Evolutionary conservation across 1,140 invertebrate species (phyloP).

Genomic region (Belonocnema kinseyi): DNA sequence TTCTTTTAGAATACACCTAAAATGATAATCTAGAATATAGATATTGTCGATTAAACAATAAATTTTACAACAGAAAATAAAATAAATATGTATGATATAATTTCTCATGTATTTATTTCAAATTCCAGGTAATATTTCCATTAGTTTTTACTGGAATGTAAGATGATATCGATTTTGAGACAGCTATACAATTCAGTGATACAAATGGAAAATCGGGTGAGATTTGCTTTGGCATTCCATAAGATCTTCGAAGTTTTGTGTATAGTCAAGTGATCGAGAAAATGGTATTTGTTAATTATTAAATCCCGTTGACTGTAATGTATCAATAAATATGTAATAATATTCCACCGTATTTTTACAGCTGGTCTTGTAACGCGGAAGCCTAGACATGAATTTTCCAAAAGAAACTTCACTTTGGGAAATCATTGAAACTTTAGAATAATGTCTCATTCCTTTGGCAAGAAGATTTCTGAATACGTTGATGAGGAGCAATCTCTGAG

Average conservation of each 20-base stretch:
- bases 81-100: no score
- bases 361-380: conserved; percentile 89
- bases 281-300: conserved; percentile 87
- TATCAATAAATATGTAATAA: no score
- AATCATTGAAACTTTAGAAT: no score
- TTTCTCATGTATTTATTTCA: conserved; percentile 29
- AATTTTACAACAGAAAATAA: background rate
- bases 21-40: no score
- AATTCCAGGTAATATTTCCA: conserved; percentile 87
- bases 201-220: conserved; percentile 87
- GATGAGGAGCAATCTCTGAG: no score
- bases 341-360: conserved; percentile 54
- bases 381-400: no score
- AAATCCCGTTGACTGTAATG: background rate
- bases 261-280: conserved; percentile 84
- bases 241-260: conserved; percentile 88
- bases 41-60: conserved; percentile 3
- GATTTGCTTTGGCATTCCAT: conserved; percentile 89
- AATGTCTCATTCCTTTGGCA: no score
- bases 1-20: background rate
- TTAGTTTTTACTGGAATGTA: conserved; percentile 86
- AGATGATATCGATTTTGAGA: conserved; percentile 90
- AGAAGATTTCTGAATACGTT: no score
- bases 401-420: no score
- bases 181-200: conserved; percentile 82